Percentiles rank a stretch among this genome's conserved stretches.
These are phyloP conservation scores for Balaeniceps rex DNA, from an alignment of 2,113 vertebrate genomes.

Conservation along the genomic window DNA sequence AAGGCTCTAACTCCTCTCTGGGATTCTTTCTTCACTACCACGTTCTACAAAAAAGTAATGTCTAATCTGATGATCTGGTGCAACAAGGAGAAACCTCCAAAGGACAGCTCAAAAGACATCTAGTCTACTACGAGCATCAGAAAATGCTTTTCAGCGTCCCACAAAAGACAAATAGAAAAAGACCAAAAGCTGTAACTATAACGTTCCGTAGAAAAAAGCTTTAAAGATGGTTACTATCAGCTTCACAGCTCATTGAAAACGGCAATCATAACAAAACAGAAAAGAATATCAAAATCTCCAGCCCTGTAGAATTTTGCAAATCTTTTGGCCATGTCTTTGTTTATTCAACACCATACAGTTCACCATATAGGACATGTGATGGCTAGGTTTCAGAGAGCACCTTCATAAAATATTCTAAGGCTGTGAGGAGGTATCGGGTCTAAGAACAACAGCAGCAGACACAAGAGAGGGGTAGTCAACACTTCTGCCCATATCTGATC, in stretches of 20 bases:
- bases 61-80: not conserved
- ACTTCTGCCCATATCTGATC: not conserved
- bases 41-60: not conserved
- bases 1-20: not conserved
- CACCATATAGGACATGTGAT: fast-evolving
- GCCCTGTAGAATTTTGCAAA: not conserved
- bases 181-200: not conserved
- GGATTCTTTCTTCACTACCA: not conserved
- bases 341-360: not conserved
- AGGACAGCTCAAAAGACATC: not conserved
- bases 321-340: not conserved
- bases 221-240: not conserved
- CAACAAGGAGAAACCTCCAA: not conserved
- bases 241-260: not conserved
- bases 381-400: fast-evolving
- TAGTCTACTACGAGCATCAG: not conserved
- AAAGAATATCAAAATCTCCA: not conserved
- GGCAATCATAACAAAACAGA: not conserved
- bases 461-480: not conserved
- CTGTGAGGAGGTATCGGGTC: not conserved
- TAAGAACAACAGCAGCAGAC: not conserved
- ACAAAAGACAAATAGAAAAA: not conserved
- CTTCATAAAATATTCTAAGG: not conserved
- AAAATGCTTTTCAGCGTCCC: not conserved
- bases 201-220: not conserved